Evolutionary conservation across 2,113 vertebrate species (phyloP).

Genomic region (Eurypyga helias): DNA sequence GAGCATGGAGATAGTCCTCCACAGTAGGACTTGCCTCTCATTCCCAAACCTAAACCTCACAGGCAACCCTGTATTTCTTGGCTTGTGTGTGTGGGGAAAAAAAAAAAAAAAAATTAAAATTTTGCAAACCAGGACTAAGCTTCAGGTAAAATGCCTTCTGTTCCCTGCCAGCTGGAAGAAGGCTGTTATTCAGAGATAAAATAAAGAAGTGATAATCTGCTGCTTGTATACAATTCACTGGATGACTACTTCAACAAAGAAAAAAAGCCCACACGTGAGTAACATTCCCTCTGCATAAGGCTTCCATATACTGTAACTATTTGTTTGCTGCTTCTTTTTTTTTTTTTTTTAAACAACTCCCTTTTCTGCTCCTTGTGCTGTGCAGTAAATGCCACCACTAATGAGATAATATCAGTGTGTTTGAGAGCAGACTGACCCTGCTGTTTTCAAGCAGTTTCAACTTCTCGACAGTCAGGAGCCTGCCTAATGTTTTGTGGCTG

Average conservation of each 20-base stretch:
- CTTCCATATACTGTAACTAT: neutral
- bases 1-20: too few relatives aligned
- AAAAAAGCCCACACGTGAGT: neutral
- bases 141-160: neutral
- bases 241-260: neutral
- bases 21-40: neutral
- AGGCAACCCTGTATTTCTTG: neutral
- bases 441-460: conserved; percentile 62
- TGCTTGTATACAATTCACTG: neutral
- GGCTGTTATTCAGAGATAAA: neutral
- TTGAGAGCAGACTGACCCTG: conserved; percentile 66
- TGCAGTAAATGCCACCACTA: conserved; percentile 67
- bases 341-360: neutral
- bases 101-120: neutral
- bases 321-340: neutral
- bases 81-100: neutral
- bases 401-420: conserved; percentile 75
- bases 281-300: neutral
- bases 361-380: conserved; percentile 23
- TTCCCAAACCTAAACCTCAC: neutral
- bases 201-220: neutral
- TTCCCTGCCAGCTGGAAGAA: neutral
- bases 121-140: neutral
- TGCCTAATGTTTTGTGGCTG: conserved; percentile 75
- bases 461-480: conserved; percentile 76